A percentile compares a stretch with the other conserved stretches of the same genome.
phyloP scores from a whole-genome alignment of 2,113 vertebrate species.

The Saccopteryx leptura region DNA sequence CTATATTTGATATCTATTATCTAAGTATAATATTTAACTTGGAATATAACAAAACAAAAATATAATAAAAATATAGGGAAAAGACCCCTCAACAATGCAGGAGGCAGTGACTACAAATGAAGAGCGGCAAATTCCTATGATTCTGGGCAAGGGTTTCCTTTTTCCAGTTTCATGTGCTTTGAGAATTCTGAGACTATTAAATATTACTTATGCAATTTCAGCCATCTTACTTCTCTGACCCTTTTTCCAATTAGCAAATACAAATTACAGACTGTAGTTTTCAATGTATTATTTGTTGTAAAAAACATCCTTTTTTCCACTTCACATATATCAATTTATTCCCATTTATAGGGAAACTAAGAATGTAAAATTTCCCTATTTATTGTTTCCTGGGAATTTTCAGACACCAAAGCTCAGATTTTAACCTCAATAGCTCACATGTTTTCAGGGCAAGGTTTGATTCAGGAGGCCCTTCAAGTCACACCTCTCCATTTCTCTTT shows the following conservation, averaged over 20 bases:
- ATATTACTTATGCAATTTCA: conserved; percentile 59
- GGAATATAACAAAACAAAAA: conserved; percentile 52
- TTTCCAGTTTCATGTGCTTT: conserved; percentile 30
- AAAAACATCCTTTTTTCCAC: neutral
- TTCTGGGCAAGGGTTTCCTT: conserved; percentile 28
- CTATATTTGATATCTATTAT: conserved; percentile 42
- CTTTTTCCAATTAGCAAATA: conserved; percentile 27
- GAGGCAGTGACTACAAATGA: conserved; percentile 56
- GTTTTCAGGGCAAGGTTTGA: conserved; percentile 43
- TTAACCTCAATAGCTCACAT: conserved; percentile 57
- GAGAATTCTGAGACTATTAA: conserved; percentile 37
- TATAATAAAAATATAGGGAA: conserved; percentile 70
- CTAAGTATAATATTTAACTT: conserved; percentile 65
- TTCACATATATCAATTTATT: conserved; percentile 37
- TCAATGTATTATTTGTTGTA: conserved; percentile 5
- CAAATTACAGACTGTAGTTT: conserved; percentile 34
- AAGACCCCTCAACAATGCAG: neutral
- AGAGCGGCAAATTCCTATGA: neutral
- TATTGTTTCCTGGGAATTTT: conserved; percentile 4
- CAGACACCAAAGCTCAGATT: conserved; percentile 55
- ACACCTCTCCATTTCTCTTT: conserved; percentile 91
- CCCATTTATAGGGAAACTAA: conserved; percentile 63
- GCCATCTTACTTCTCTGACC: conserved; percentile 21
- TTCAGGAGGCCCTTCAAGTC: conserved; percentile 74
- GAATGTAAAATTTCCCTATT: conserved; percentile 52